A percentile compares a stretch with the other conserved stretches of the same genome.
These are phyloP conservation scores for Serilophus lunatus DNA, from an alignment of 2,113 vertebrate genomes.

Conservation along the genomic window DNA sequence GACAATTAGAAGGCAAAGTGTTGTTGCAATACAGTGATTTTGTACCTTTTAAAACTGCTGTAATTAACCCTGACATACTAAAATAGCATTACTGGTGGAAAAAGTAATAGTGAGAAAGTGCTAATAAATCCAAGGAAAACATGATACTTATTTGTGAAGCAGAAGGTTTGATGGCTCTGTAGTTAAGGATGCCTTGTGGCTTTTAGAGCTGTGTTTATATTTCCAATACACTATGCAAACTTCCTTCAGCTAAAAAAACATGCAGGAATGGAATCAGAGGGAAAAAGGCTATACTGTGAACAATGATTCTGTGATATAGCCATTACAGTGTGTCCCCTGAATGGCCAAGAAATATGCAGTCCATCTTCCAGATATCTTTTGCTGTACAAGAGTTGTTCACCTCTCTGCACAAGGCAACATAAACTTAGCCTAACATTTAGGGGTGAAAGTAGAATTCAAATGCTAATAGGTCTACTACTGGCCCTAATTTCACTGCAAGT, in stretches of 20 bases:
- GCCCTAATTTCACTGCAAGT: neutral
- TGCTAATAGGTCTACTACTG: neutral
- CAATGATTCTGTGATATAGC: neutral
- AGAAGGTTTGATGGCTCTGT: neutral
- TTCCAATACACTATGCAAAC: conserved; percentile 40
- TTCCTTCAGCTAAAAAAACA: conserved; percentile 12
- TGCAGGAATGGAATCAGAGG: neutral
- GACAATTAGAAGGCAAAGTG: neutral
- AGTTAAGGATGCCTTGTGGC: neutral
- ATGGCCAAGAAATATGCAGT: neutral
- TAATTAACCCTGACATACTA: neutral
- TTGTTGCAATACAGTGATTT: neutral
- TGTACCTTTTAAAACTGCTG: neutral
- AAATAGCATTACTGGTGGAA: conserved; percentile 24
- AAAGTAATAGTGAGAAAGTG: conserved; percentile 33
- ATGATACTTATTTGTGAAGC: conserved; percentile 38
- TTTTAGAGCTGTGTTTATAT: conserved; percentile 45
- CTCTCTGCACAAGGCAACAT: neutral
- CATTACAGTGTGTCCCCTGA: neutral
- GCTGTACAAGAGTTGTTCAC: neutral
- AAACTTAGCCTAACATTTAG: neutral
- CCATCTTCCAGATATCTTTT: neutral
- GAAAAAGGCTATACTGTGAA: neutral
- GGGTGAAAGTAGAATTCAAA: neutral
- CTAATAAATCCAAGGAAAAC: conserved; percentile 45